phyloP scores from a whole-genome alignment of 2,888 invertebrate species.

The Colostygia pectinataria region DNA sequence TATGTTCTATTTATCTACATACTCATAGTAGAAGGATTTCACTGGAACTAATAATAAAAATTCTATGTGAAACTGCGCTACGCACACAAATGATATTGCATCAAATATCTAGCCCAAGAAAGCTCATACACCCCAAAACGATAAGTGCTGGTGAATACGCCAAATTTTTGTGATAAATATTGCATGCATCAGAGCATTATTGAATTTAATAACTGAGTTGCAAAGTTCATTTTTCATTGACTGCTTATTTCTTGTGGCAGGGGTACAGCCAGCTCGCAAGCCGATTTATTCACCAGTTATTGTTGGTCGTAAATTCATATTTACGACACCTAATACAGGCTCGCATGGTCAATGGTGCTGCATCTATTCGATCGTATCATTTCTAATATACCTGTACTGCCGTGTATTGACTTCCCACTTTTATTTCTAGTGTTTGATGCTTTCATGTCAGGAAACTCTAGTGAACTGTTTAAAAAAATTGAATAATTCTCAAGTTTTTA shows the following conservation, averaged over 20 bases:
- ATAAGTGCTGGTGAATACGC: background rate
- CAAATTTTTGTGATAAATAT: background rate
- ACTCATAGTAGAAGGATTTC: no score
- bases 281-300: conserved; percentile 44
- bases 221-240: conserved; percentile 4
- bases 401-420: conserved; percentile 29
- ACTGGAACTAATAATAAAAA: no score
- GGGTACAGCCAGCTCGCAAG: conserved; percentile 1
- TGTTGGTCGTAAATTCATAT: conserved; percentile 67
- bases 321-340: conserved; percentile 68
- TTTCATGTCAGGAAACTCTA: conserved; percentile 3
- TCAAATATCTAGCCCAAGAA: no score
- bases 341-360: conserved; percentile 50
- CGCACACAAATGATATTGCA: no score
- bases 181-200: background rate
- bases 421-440: conserved; percentile 22
- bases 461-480: background rate
- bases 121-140: no score
- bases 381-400: conserved; percentile 45
- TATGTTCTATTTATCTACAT: background rate
- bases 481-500: no score
- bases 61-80: no score
- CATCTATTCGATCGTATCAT: conserved; percentile 52
- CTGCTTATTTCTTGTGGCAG: background rate
- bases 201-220: background rate